A percentile compares a stretch with the other conserved stretches of the same genome.
These are phyloP conservation scores for Spilosoma lubricipeda DNA, from an alignment of 2,888 invertebrate genomes.

Conservation along the genomic window DNA sequence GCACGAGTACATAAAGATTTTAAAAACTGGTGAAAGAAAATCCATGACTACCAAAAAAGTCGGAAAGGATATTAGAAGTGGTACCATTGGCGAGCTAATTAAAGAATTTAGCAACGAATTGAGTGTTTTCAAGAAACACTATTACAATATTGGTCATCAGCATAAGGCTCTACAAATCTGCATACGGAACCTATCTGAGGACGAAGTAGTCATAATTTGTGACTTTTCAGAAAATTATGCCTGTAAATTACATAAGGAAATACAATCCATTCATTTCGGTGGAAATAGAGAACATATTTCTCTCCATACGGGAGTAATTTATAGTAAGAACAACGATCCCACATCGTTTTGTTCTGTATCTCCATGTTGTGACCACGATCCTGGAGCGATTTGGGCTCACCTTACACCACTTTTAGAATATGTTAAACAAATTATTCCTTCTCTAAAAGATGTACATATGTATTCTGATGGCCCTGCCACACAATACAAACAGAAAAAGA, in stretches of 20 bases:
- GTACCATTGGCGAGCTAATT: constrained; percentile 21
- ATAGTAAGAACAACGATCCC: constrained; percentile 25
- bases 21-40: constrained; percentile 22
- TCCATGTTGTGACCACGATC: constrained; percentile 26
- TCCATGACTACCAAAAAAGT: constrained; percentile 2
- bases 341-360: constrained; percentile 21
- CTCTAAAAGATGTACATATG: constrained; percentile 9
- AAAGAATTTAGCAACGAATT: constrained; percentile 19
- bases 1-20: constrained; percentile 23
- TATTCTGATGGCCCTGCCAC: not conserved
- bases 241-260: constrained; percentile 29
- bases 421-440: constrained; percentile 19
- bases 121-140: constrained; percentile 21
- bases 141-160: constrained; percentile 18
- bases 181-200: constrained; percentile 22
- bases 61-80: constrained; percentile 30
- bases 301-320: constrained; percentile 29
- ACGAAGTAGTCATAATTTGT: constrained; percentile 27
- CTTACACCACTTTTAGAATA: constrained; percentile 32
- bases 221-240: constrained; percentile 39
- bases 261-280: constrained; percentile 36
- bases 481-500: not conserved
- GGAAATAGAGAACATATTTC: constrained; percentile 25
- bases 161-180: constrained; percentile 16
- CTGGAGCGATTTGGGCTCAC: constrained; percentile 35